A percentile compares a stretch with the other conserved stretches of the same genome.
Conservation (phyloP, 2,797 vertebrate genomes). For the Rhincodon typus region DNA sequence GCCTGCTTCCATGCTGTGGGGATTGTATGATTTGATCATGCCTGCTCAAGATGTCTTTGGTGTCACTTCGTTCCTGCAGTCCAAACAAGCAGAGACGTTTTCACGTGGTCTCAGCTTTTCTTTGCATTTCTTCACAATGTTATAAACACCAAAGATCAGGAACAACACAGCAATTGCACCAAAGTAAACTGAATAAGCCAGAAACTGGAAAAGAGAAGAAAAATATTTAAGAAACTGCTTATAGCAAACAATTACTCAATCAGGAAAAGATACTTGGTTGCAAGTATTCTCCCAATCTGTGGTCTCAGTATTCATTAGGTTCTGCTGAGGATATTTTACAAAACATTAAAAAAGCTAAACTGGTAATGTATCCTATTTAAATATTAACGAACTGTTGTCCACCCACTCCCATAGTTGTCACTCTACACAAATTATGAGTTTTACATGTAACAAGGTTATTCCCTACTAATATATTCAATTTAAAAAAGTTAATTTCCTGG, state of each 20-base stretch:
- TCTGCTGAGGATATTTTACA: neutral
- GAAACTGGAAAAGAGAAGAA: constrained; percentile 63
- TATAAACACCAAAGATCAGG: constrained; percentile 65
- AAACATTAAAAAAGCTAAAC: neutral
- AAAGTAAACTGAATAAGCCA: constrained; percentile 84
- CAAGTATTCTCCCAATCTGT: neutral
- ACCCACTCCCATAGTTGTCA: no score
- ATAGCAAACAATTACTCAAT: neutral
- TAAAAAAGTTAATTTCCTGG: no score
- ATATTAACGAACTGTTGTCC: neutral
- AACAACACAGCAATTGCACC: constrained; percentile 74
- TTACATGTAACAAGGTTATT: no score
- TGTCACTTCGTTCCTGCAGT: neutral
- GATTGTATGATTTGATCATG: no score
- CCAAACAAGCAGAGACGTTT: neutral
- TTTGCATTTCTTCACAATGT: constrained; percentile 53
- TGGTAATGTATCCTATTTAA: neutral
- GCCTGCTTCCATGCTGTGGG: no score
- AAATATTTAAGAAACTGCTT: neutral
- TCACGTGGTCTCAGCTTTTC: neutral
- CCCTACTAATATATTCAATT: no score
- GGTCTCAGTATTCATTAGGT: neutral
- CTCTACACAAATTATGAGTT: no score
- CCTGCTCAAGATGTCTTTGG: neutral
- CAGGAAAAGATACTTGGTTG: constrained; percentile 24